Evolutionary conservation across 1,140 invertebrate species (phyloP).

Genomic region (Drosophila gunungcola): DNA sequence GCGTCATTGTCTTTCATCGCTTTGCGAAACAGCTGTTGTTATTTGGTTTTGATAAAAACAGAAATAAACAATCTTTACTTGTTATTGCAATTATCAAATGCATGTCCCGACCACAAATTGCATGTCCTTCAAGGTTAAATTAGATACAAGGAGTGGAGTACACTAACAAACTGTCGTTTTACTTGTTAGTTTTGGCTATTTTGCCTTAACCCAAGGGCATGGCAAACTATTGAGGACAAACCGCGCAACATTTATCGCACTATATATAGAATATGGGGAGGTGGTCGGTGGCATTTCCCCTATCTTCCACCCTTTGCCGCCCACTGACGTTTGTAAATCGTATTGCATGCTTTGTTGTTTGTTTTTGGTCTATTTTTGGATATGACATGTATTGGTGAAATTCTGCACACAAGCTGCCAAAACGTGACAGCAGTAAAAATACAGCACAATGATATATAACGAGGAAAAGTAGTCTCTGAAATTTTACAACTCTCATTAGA

Average conservation of each 20-base stretch:
- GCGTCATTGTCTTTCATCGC: constrained; percentile 42
- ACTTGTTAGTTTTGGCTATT: constrained; percentile 31
- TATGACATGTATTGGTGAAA: constrained; percentile 68
- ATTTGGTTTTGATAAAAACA: constrained; percentile 21
- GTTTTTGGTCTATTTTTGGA: constrained; percentile 68
- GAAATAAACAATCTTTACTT: constrained; percentile 20
- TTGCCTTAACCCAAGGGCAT: constrained; percentile 19
- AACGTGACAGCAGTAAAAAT: constrained; percentile 66
- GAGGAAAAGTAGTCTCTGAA: constrained; percentile 1
- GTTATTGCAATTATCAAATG: constrained; percentile 50
- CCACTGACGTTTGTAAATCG: constrained; percentile 70
- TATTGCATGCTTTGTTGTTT: constrained; percentile 70
- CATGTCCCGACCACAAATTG: constrained; percentile 12
- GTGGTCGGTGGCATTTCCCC: constrained; percentile 5
- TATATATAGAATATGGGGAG: constrained; percentile 57
- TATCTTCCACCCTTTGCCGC: constrained; percentile 6
- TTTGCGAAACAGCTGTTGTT: constrained; percentile 18
- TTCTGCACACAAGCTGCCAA: constrained; percentile 69
- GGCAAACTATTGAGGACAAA: constrained; percentile 46
- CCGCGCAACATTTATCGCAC: constrained; percentile 46
- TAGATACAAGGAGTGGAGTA: constrained; percentile 1
- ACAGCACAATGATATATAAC: constrained; percentile 18
- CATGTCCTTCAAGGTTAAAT: constrained; percentile 53
- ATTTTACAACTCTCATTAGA: constrained; percentile 19
- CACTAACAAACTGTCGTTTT: constrained; percentile 25